Conservation (phyloP, 2,797 vertebrate genomes). For the Falco biarmicus region DNA sequence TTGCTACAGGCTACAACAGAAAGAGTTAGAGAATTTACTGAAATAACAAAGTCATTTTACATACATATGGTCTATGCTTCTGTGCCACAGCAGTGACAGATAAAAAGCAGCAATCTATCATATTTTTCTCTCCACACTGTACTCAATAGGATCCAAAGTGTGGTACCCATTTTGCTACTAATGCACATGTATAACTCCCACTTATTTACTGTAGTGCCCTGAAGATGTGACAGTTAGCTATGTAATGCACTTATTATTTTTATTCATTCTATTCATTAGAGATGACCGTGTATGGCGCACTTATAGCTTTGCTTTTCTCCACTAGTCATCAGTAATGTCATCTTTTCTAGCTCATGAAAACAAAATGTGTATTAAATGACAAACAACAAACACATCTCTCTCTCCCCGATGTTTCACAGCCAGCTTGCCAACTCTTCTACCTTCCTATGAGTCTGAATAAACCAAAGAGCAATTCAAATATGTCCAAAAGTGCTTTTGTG, state of each 20-base stretch:
- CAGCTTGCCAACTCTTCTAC: not conserved
- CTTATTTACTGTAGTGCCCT: slow-evolving; percentile 63
- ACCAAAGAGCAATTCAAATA: not conserved
- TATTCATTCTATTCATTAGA: slow-evolving; percentile 72
- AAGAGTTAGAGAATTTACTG: slow-evolving; percentile 56
- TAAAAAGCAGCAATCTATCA: slow-evolving; percentile 53
- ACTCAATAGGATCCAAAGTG: slow-evolving; percentile 31
- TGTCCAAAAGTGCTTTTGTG: not conserved
- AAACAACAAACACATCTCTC: slow-evolving; percentile 13
- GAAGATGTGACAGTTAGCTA: slow-evolving; percentile 61
- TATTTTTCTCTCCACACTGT: slow-evolving; percentile 18
- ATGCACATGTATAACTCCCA: slow-evolving; percentile 37
- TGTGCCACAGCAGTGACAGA: slow-evolving; percentile 58
- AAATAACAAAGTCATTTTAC: slow-evolving; percentile 58
- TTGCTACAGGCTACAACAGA: slow-evolving; percentile 68
- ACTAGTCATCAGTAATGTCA: slow-evolving; percentile 53
- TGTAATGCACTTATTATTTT: slow-evolving; percentile 69
- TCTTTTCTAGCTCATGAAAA: slow-evolving; percentile 48
- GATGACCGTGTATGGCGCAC: not conserved
- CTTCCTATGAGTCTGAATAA: not conserved
- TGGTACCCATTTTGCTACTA: slow-evolving; percentile 47
- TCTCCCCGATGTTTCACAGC: not conserved
- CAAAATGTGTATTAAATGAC: slow-evolving; percentile 40
- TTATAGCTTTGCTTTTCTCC: slow-evolving; percentile 39
- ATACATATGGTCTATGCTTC: slow-evolving; percentile 58